These are phyloP conservation scores for Volucella inanis DNA, from an alignment of 2,888 invertebrate genomes.

Conservation along the genomic window DNA sequence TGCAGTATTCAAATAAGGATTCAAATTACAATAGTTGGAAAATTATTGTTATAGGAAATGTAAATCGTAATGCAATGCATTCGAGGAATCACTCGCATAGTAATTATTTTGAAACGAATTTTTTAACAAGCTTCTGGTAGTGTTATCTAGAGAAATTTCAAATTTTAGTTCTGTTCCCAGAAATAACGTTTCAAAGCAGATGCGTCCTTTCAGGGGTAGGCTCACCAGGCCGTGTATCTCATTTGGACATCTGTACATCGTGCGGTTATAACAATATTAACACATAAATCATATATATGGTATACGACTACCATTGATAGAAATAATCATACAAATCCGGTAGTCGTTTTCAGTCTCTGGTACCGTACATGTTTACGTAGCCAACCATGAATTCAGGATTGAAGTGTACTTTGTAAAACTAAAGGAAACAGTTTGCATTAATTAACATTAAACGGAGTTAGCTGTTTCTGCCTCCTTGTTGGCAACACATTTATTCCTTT, in stretches of 20 bases:
- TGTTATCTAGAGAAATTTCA: background rate
- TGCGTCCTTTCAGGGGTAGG: background rate
- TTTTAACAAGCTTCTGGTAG: no score
- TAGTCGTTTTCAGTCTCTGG: background rate
- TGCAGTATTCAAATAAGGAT: slow-evolving; percentile 49
- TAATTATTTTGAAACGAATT: background rate
- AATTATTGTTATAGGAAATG: background rate
- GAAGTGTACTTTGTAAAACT: slow-evolving; percentile 73
- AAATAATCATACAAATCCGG: background rate
- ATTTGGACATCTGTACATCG: slow-evolving; percentile 26
- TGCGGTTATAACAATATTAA: slow-evolving; percentile 55
- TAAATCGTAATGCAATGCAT: background rate
- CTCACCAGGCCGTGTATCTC: background rate
- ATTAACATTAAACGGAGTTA: slow-evolving; percentile 71
- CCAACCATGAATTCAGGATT: slow-evolving; percentile 24
- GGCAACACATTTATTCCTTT: slow-evolving; percentile 44
- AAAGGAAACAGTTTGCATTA: slow-evolving; percentile 74
- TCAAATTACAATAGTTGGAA: background rate
- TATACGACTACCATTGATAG: slow-evolving; percentile 21
- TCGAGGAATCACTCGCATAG: slow-evolving; percentile 1
- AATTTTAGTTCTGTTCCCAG: background rate
- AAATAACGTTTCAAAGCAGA: no score
- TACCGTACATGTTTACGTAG: slow-evolving; percentile 46
- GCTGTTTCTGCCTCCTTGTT: slow-evolving; percentile 42
- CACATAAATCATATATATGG: slow-evolving; percentile 12